Evolutionary conservation across 2,797 vertebrate species (phyloP).

Genomic region (Falco columbarius): DNA sequence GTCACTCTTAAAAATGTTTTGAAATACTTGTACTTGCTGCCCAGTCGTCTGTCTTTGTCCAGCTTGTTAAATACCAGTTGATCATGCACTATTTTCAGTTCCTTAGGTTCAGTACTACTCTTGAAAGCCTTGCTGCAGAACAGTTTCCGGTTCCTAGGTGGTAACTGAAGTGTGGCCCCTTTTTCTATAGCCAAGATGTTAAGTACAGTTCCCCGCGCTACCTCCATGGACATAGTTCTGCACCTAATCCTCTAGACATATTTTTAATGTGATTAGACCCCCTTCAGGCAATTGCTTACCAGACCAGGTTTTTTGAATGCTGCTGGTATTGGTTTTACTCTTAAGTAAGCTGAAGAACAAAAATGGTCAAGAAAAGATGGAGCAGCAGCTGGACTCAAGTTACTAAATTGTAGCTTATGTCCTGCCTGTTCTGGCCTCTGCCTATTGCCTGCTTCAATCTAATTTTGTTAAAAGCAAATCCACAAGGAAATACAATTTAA

Average conservation of each 20-base stretch:
- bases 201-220: rapidly evolving
- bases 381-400: rapidly evolving
- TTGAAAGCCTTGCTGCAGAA: not conserved
- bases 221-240: not conserved
- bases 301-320: not conserved
- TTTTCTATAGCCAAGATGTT: not conserved
- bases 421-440: not conserved
- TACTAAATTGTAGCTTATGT: rapidly evolving
- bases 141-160: not conserved
- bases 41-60: slow-evolving; percentile 18
- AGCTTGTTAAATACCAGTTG: slow-evolving; percentile 43
- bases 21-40: not conserved
- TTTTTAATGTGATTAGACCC: not conserved
- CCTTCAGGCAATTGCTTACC: not conserved
- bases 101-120: not conserved
- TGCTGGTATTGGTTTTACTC: not conserved
- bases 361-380: not conserved
- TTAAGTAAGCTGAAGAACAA: not conserved
- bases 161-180: no score
- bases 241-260: not conserved
- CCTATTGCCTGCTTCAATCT: not conserved
- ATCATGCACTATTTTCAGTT: not conserved
- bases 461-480: no score
- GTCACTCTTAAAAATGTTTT: not conserved
- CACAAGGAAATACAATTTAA: no score